These are phyloP conservation scores for Macroglossus sobrinus DNA, from an alignment of 2,113 vertebrate genomes.

Conservation along the genomic window DNA sequence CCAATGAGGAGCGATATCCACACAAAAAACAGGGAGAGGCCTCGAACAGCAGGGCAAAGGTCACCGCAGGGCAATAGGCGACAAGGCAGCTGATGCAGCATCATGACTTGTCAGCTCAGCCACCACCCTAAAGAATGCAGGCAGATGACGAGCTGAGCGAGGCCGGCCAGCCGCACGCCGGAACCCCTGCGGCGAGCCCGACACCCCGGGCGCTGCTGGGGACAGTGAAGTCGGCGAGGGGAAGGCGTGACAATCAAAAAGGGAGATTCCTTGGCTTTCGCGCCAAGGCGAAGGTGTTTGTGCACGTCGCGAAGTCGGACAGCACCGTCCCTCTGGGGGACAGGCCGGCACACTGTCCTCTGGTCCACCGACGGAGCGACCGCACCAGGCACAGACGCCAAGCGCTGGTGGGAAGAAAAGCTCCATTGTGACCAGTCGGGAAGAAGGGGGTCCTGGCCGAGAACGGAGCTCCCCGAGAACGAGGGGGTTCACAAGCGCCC, in stretches of 20 bases:
- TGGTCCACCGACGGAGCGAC: not conserved
- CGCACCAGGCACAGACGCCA: not conserved
- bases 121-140: not conserved
- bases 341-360: too few relatives aligned
- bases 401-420: not conserved
- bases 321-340: not conserved
- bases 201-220: rapidly evolving
- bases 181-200: not conserved
- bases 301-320: not conserved
- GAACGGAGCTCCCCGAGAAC: not conserved
- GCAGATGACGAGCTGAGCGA: not conserved
- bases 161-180: not conserved
- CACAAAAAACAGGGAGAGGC: not conserved
- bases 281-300: not conserved
- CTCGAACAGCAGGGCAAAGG: constrained; percentile 29
- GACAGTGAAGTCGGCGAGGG: not conserved
- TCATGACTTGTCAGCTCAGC: not conserved
- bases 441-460: rapidly evolving
- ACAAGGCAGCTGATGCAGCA: not conserved
- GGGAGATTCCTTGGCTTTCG: not conserved
- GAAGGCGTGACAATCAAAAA: not conserved
- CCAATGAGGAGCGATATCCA: not conserved
- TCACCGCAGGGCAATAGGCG: not conserved
- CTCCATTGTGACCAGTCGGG: not conserved
- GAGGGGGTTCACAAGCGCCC: not conserved